Percentiles rank a stretch among this genome's conserved stretches.
phyloP scores from a whole-genome alignment of 2,797 vertebrate species.

The Peromyscus melanophrys region DNA sequence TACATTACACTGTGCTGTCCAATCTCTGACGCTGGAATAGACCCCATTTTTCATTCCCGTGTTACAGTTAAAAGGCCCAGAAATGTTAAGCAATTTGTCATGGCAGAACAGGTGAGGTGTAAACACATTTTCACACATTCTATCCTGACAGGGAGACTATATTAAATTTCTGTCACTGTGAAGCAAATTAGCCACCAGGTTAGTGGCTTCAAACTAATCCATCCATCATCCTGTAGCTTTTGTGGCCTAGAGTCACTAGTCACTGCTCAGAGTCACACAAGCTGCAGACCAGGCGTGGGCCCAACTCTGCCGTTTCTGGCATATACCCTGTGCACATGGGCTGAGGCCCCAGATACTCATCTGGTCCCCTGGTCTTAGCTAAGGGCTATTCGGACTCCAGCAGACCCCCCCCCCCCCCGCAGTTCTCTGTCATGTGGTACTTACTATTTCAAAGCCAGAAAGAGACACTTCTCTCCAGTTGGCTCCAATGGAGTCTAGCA shows the following conservation, averaged over 20 bases:
- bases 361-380: background rate
- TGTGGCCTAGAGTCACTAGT: background rate
- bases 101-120: background rate
- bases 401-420: fast-evolving
- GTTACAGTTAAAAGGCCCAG: constrained; percentile 29
- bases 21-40: background rate
- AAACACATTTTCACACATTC: background rate
- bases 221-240: background rate
- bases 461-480: background rate
- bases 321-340: background rate
- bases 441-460: constrained; percentile 20
- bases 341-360: background rate
- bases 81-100: constrained; percentile 49
- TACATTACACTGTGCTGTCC: constrained; percentile 24
- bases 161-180: constrained; percentile 5
- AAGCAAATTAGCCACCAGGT: constrained; percentile 35
- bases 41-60: background rate
- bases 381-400: background rate
- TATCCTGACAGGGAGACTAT: background rate
- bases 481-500: background rate
- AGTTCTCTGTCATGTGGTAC: background rate
- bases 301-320: background rate
- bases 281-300: background rate
- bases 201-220: background rate
- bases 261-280: background rate